Evolutionary conservation across 2,113 vertebrate species (phyloP), one percentile per base, ranked within the genome.

Genomic region (Sorex araneus): DNA sequence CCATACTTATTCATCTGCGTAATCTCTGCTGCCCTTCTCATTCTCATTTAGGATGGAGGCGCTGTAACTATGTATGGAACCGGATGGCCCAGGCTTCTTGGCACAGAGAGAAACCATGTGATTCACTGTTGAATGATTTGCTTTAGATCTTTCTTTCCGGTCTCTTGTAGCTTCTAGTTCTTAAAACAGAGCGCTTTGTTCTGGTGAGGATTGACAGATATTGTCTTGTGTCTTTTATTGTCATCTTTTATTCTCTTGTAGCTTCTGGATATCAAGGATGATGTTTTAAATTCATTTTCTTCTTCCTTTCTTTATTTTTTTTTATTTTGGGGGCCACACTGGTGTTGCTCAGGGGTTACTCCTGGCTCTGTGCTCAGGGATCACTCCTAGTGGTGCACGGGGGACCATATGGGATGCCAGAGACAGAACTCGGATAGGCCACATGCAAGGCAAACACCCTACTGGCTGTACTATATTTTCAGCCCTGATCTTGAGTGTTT

Each of bases 111-210:
- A 85, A 28, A 81, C n/a, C 9, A 8, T 36, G 8, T 6, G 6
- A 63, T 74, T 77, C 45, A 83, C 4, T n/a, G 36, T 2, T 12
- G 30, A 86, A 21, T 25, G 28, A 66, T 78, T 90, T 90, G 36
- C 34, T 92, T n/a, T n/a, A n/a, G n/a, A n/a, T 63, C 43, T 50
- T 43, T 73, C 34, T 83, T 78, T 73, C 77, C 45, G 11, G 45
- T 47, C 21, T 57, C 0, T 54, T 86, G 27, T 27, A 2, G 47
- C 11, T 77, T 67, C 60, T 4, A 88, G 12, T 66, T 88, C 71
- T 76, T 71, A 21, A 88, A 81, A 70, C 27, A 84, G 71, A 79
- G 69, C 50, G n/a, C 28, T 86, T 77, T 32, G 32, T 27, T 30
- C 23, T 36, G 11, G 25, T 70, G 64, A 84, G 7, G 32, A 69